A percentile compares a stretch with the other conserved stretches of the same genome.
These are phyloP conservation scores for Diachasmimorpha longicaudata DNA, from an alignment of 1,140 invertebrate species.

Conservation along the genomic window DNA sequence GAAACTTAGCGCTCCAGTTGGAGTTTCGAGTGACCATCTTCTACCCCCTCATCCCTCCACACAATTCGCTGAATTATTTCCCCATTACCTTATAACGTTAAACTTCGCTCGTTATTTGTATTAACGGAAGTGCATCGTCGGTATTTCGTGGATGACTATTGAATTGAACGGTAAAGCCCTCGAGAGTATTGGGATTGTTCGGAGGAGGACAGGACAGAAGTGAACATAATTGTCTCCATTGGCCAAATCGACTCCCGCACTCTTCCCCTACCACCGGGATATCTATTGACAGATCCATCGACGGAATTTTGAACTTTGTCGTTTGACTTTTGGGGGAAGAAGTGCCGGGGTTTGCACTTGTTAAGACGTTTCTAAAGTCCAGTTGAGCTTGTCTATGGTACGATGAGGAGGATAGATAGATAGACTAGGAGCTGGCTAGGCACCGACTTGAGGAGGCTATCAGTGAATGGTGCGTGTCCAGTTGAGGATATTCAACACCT, in stretches of 20 bases:
- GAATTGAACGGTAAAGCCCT: background rate
- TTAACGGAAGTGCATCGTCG: background rate
- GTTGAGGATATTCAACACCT: background rate
- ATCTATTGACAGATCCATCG: background rate
- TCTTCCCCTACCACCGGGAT: background rate
- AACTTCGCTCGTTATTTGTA: background rate
- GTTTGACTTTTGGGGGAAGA: background rate
- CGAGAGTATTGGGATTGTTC: background rate
- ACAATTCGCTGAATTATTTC: background rate
- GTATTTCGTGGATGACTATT: background rate
- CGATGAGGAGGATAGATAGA: background rate
- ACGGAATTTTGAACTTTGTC: background rate
- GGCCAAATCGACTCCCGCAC: background rate
- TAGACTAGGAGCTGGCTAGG: background rate
- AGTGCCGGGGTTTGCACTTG: background rate
- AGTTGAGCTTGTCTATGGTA: background rate
- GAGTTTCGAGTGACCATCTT: background rate
- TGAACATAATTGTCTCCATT: background rate
- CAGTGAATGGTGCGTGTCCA: background rate
- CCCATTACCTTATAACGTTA: background rate
- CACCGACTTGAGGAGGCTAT: no score
- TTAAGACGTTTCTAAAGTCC: background rate
- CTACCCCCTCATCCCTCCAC: background rate
- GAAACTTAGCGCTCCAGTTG: background rate
- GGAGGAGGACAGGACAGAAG: background rate